These are phyloP conservation scores for Leptopilina clavipes DNA, from an alignment of 1,140 invertebrate genomes.

Conservation along the genomic window DNA sequence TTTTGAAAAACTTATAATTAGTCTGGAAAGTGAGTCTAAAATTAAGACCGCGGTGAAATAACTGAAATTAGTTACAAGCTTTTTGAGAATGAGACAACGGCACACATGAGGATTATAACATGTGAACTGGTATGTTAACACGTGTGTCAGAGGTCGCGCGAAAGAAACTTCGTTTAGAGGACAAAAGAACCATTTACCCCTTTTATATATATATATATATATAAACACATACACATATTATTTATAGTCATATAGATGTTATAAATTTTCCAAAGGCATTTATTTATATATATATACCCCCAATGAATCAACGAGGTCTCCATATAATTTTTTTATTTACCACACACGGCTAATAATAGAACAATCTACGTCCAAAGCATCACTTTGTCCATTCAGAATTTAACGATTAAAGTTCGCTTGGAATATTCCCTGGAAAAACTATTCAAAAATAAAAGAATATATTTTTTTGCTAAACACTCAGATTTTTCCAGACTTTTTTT, in stretches of 20 bases:
- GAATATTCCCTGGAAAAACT: slow-evolving; percentile 53
- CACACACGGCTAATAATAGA: slow-evolving; percentile 52
- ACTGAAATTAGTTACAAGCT: not conserved
- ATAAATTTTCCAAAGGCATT: slow-evolving; percentile 36
- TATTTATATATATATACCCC: slow-evolving; percentile 6
- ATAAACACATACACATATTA: not conserved
- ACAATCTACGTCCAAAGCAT: slow-evolving; percentile 49
- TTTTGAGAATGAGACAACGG: slow-evolving; percentile 13
- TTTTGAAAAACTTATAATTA: slow-evolving; percentile 1
- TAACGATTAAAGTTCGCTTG: slow-evolving; percentile 56
- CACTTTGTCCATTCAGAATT: slow-evolving; percentile 54
- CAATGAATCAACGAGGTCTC: slow-evolving; percentile 52
- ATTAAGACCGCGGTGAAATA: not conserved
- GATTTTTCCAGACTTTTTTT: not conserved
- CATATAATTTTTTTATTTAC: slow-evolving; percentile 63
- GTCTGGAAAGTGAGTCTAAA: not conserved
- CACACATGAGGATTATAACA: slow-evolving; percentile 10
- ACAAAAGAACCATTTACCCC: not conserved
- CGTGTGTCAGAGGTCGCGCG: slow-evolving; percentile 5
- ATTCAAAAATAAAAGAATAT: not conserved
- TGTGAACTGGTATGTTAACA: slow-evolving; percentile 12
- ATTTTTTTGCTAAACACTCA: too few species aligned
- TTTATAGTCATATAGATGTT: slow-evolving; percentile 48
- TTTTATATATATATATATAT: not conserved
- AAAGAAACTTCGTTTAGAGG: not conserved